Evolutionary conservation across 2,888 invertebrate species (phyloP).

Genomic region (Notocelia uddmanniana): DNA sequence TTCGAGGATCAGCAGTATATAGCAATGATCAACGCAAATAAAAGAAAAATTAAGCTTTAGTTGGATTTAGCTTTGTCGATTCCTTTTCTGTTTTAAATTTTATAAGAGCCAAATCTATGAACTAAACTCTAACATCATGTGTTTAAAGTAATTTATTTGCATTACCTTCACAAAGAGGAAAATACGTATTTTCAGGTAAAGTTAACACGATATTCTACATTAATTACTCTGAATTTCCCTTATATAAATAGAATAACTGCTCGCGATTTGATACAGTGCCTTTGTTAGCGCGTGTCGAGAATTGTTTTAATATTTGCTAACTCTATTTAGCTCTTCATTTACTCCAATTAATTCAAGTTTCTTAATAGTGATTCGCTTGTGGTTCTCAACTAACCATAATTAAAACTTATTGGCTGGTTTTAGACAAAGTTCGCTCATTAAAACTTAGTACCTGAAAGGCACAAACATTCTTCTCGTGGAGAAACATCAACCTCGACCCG

Average conservation of each 20-base stretch:
- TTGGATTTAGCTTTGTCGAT: too few species aligned
- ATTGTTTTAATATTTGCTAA: slow-evolving; percentile 41
- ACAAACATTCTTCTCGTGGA: slow-evolving; percentile 72
- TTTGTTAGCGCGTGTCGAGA: slow-evolving; percentile 21
- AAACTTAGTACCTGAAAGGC: slow-evolving; percentile 78
- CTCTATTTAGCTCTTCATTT: slow-evolving; percentile 59
- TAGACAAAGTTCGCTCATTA: slow-evolving; percentile 79
- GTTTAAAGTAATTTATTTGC: too few species aligned
- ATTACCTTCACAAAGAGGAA: neutral
- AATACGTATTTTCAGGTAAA: neutral
- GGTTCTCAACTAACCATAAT: slow-evolving; percentile 71
- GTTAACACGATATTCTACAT: slow-evolving; percentile 3
- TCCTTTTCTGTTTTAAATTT: too few species aligned
- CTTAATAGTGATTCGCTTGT: slow-evolving; percentile 62
- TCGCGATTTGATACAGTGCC: slow-evolving; percentile 12
- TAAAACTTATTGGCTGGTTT: slow-evolving; percentile 80
- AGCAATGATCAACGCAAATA: too few species aligned
- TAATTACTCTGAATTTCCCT: slow-evolving; percentile 9
- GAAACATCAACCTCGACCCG: slow-evolving; percentile 61
- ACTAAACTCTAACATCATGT: too few species aligned
- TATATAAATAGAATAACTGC: neutral
- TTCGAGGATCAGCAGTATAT: too few species aligned
- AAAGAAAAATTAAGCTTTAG: too few species aligned
- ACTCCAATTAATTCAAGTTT: slow-evolving; percentile 67
- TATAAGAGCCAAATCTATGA: too few species aligned